Base-by-base conservation (phyloP, 2,113 vertebrate species). In the Leucosticte australis region DNA sequence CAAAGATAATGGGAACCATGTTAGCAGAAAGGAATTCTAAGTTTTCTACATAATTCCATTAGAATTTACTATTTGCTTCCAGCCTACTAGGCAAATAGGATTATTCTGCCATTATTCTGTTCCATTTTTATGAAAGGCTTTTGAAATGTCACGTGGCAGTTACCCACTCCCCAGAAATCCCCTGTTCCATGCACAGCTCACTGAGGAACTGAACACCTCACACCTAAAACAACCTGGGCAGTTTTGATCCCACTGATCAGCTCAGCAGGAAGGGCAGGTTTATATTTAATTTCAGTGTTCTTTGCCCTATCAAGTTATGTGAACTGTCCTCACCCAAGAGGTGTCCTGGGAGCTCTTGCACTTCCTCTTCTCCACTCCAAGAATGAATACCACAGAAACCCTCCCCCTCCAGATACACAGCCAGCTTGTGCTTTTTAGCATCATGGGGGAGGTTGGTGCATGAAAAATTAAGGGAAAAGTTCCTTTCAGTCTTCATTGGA, bases 191-290 rank as follows among this genome's bases (percentile, higher is more conserved):
- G 21, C 9, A 23, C 47, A 89, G 46, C 35, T 91, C 52, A 8
- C 9, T 63, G 12, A 19, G 33, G 53, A 67, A 55, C 33, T 7
- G 28, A 80, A 8, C 2, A 18, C 7, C 33, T 33, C 44, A 1
- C 18, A 60, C 35, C 59, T 52, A 6, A 13, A 53, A 47, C 35
- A 74, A 14, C 39, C 41, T 6, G 39, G 22, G 10, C 3, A 20
- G 22, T 2, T 83, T 9, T 22, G 35, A 4, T 23, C 47, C 56
- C 42, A 50, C 13, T 1, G 0, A n/a, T 4, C n/a, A 70, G 31
- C 19, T 33, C 41, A 89, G 67, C 71, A 86, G 9, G 4, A 47
- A 71, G 49, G 16, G 52, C 3, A 55, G 56, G 30, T 67, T 73
- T 7, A 6, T 15, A 46, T 41, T 79, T 55, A 50, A 89, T 27